These are phyloP conservation scores for Cephonodes hylas DNA, from an alignment of 2,888 invertebrate species.

Conservation along the genomic window DNA sequence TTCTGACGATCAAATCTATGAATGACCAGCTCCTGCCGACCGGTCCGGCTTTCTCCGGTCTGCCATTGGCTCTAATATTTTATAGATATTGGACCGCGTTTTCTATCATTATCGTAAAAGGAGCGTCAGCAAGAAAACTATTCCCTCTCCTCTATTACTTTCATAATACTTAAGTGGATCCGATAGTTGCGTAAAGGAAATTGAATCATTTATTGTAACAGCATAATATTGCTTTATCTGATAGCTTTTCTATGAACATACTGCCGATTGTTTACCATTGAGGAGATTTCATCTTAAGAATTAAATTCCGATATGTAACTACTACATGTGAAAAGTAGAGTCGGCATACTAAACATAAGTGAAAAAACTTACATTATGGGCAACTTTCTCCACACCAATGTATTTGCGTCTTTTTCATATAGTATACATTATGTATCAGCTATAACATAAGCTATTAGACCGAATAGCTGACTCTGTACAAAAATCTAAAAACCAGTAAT, in stretches of 20 bases:
- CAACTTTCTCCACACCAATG: not conserved
- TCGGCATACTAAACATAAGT: not conserved
- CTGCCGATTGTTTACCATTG: constrained; percentile 58
- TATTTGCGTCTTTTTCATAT: not conserved
- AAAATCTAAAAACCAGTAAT: no score
- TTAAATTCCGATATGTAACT: not conserved
- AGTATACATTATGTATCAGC: no score
- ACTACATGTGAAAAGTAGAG: not conserved
- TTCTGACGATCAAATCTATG: constrained; percentile 63
- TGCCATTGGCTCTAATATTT: constrained; percentile 57
- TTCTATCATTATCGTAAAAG: constrained; percentile 79
- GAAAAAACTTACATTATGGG: not conserved
- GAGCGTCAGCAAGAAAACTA: constrained; percentile 80
- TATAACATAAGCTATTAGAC: no score
- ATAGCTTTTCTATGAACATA: constrained; percentile 69
- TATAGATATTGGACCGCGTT: constrained; percentile 79
- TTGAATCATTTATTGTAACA: constrained; percentile 80
- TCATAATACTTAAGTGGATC: constrained; percentile 80
- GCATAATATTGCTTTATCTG: constrained; percentile 73
- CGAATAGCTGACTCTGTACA: no score
- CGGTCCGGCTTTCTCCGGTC: constrained; percentile 33
- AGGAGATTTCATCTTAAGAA: not conserved
- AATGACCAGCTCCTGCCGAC: constrained; percentile 26
- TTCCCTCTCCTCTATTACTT: constrained; percentile 75
- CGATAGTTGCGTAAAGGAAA: constrained; percentile 77